These are phyloP conservation scores for Tipula unca DNA, from an alignment of 2,888 invertebrate species.

Conservation along the genomic window DNA sequence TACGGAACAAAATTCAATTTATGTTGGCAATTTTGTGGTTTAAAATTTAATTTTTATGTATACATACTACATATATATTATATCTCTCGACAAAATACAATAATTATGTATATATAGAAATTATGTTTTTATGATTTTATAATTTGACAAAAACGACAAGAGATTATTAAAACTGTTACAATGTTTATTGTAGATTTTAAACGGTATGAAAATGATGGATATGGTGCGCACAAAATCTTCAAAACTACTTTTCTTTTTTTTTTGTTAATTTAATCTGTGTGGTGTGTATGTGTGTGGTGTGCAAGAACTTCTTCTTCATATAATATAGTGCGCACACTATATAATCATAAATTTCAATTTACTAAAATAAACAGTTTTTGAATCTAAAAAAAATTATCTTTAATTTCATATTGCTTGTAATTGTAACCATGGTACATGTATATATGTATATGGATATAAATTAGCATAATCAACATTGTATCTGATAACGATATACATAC, in stretches of 20 bases:
- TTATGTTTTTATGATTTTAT: background rate
- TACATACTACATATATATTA: background rate
- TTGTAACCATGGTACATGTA: background rate
- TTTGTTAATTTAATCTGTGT: background rate
- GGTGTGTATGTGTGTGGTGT: background rate
- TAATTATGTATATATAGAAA: background rate
- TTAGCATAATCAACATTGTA: background rate
- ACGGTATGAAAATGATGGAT: background rate
- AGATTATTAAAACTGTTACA: background rate
- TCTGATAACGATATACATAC: background rate
- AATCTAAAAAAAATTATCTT: background rate
- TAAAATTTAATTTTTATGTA: background rate
- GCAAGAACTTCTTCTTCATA: background rate
- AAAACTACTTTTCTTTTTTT: background rate
- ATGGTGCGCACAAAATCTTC: background rate
- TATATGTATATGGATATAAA: background rate
- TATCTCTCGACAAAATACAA: background rate
- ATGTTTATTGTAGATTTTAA: background rate
- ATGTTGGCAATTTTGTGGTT: constrained; percentile 8
- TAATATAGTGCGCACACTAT: background rate
- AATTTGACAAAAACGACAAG: constrained; percentile 8
- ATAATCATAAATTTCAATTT: constrained; percentile 14
- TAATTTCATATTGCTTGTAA: background rate
- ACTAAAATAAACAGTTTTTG: background rate
- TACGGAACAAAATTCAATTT: background rate